Conservation (phyloP, 64 coral and sea anemone genomes). For the Anthopleura sola region DNA sequence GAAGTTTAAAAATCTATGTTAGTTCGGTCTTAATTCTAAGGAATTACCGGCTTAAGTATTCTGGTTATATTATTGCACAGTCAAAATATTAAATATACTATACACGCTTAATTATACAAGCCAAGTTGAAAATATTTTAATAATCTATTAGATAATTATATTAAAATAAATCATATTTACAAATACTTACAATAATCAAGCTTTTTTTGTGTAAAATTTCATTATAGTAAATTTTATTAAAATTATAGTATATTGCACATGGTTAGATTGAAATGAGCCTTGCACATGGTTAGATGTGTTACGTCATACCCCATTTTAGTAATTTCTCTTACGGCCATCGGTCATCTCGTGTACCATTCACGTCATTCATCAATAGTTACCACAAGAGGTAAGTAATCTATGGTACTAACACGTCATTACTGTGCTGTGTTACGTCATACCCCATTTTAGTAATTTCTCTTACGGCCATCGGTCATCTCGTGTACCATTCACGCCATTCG, state of each 20-base stretch:
- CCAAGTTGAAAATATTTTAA: not conserved
- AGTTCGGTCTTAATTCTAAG: too few relatives aligned
- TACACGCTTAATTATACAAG: too few relatives aligned
- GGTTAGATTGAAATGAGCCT: not conserved
- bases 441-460: not conserved
- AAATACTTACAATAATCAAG: not conserved
- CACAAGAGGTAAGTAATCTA: too few relatives aligned
- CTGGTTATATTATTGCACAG: too few relatives aligned
- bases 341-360: too few relatives aligned
- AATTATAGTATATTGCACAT: not conserved
- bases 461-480: too few relatives aligned
- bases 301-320: not conserved
- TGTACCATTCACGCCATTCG: not conserved
- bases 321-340: not conserved
- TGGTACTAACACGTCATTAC: not conserved
- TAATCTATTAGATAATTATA: not conserved
- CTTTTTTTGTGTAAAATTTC: not conserved
- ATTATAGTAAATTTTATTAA: not conserved
- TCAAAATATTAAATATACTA: not conserved
- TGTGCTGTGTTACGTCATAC: not conserved
- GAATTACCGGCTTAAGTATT: too few relatives aligned
- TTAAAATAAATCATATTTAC: not conserved
- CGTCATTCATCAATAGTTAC: too few relatives aligned
- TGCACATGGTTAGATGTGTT: not conserved
- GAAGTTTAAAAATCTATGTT: too few relatives aligned